phyloP scores from a whole-genome alignment of 2,113 vertebrate species.

The Onychostoma macrolepis region DNA sequence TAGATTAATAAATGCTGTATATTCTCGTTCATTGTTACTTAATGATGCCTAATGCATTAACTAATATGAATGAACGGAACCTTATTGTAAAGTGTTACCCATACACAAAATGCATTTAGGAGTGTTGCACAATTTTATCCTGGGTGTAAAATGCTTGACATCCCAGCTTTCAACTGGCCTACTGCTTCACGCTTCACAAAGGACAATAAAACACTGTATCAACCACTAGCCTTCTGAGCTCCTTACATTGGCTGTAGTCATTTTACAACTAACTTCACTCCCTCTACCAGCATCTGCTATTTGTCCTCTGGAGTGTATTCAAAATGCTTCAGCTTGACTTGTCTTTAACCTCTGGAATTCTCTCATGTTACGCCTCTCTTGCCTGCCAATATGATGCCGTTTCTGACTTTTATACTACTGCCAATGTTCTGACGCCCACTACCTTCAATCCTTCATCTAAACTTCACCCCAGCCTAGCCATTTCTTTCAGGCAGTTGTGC shows the following conservation, averaged over 20 bases:
- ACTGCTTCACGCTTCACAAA: neutral
- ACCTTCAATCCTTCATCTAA: neutral
- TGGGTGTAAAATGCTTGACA: neutral
- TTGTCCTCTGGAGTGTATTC: constrained; percentile 7
- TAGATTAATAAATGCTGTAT: neutral
- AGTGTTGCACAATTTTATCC: neutral
- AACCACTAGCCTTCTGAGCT: neutral
- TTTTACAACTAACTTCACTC: constrained; percentile 12
- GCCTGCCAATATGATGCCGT: constrained; percentile 13
- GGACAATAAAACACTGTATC: neutral
- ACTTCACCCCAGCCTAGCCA: neutral
- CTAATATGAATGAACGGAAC: neutral
- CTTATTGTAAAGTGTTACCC: neutral
- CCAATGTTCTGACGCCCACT: constrained; percentile 4
- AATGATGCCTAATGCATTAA: neutral
- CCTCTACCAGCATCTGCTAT: neutral
- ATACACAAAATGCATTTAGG: neutral
- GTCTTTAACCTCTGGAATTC: constrained; percentile 30
- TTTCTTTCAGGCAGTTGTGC: neutral
- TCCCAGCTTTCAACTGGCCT: neutral
- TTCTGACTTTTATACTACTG: constrained; percentile 7
- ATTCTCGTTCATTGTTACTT: neutral
- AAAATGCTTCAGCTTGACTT: constrained; percentile 20
- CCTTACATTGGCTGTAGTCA: neutral
- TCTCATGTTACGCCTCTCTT: constrained; percentile 31